phyloP scores from a whole-genome alignment of 1,140 invertebrate species.

The Anthonomus grandis region DNA sequence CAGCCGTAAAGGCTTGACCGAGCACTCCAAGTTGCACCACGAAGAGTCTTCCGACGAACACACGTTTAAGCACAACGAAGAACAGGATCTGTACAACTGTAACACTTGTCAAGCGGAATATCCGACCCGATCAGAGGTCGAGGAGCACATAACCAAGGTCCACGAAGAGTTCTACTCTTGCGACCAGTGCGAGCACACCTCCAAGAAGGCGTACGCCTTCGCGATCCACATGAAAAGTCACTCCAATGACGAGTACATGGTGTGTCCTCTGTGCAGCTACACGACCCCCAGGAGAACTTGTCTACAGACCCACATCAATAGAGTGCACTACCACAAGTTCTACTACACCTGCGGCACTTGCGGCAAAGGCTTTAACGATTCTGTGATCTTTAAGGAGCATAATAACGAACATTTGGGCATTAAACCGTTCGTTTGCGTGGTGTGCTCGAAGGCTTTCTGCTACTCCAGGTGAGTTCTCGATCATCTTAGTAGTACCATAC shows the following conservation, averaged over 20 bases:
- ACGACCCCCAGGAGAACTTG: constrained; percentile 31
- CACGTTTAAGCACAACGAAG: constrained; percentile 33
- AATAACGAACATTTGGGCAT: constrained; percentile 66
- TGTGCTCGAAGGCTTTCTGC: constrained; percentile 57
- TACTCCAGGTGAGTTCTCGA: constrained; percentile 46
- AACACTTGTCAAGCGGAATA: constrained; percentile 32
- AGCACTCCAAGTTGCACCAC: constrained; percentile 31
- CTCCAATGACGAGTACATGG: constrained; percentile 23
- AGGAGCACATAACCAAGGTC: constrained; percentile 42
- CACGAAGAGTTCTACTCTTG: constrained; percentile 37
- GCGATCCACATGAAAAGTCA: constrained; percentile 34
- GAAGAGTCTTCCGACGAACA: constrained; percentile 16
- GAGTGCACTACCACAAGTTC: constrained; percentile 44
- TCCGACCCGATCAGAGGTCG: constrained; percentile 30
- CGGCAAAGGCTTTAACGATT: constrained; percentile 51
- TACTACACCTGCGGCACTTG: constrained; percentile 52
- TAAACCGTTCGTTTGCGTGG: constrained; percentile 61
- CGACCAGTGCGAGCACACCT: constrained; percentile 29
- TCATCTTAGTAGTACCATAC: too few species aligned
- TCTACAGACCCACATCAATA: constrained; percentile 37
- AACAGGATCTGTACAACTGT: constrained; percentile 34
- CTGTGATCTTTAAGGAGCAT: constrained; percentile 51
- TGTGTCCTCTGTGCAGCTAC: constrained; percentile 38
- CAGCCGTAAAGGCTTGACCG: constrained; percentile 26
- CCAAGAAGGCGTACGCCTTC: constrained; percentile 35